phyloP scores from a whole-genome alignment of 2,888 invertebrate species.

The Diplolepis rosae region DNA sequence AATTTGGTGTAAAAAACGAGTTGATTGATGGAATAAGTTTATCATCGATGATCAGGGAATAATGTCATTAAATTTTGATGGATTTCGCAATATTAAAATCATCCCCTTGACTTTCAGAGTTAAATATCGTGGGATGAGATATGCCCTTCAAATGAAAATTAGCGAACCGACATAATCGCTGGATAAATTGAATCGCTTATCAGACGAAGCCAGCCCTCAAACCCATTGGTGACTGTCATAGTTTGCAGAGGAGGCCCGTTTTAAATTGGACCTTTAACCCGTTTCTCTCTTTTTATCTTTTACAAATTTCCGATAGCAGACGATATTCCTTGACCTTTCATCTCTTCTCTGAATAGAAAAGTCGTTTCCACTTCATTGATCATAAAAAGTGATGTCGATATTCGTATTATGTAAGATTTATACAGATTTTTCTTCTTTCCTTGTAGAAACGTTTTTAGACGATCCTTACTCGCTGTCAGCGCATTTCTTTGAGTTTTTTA shows the following conservation, averaged over 20 bases:
- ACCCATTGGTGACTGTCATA: conserved; percentile 23
- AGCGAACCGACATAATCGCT: conserved; percentile 53
- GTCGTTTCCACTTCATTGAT: not conserved
- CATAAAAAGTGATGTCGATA: not conserved
- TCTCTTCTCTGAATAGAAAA: not conserved
- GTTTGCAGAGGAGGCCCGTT: not conserved
- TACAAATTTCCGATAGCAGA: conserved; percentile 30
- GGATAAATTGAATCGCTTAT: conserved; percentile 59
- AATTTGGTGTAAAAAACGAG: not conserved
- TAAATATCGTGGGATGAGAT: conserved; percentile 27
- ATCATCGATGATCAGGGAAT: not conserved
- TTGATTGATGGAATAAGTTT: not conserved
- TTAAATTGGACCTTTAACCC: not conserved
- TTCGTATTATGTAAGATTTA: conserved; percentile 3
- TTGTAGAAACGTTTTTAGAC: not conserved
- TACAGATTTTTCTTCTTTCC: not conserved
- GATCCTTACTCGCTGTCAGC: not conserved
- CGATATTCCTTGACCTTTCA: not conserved
- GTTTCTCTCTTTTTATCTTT: conserved; percentile 3
- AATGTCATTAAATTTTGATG: not conserved
- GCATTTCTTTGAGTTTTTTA: not conserved
- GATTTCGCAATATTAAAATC: not conserved
- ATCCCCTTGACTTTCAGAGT: conserved; percentile 6
- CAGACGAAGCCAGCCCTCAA: conserved; percentile 50
- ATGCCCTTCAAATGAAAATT: conserved; percentile 42